Conservation (phyloP, 2,888 invertebrate genomes). For the Stenodera caucasica region DNA sequence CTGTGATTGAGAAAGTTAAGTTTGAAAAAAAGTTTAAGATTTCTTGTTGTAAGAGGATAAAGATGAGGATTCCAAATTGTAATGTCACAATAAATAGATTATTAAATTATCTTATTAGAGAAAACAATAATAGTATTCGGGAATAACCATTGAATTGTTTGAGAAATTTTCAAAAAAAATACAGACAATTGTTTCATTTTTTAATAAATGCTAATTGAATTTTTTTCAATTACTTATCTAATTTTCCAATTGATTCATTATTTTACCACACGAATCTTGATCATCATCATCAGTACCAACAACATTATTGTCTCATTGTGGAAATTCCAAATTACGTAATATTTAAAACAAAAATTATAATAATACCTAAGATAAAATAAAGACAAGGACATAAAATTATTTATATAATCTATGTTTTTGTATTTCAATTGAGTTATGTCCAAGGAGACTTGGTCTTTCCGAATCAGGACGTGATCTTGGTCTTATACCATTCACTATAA, state of each 20-base stretch:
- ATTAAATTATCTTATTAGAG: no score
- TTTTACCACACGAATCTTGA: neutral
- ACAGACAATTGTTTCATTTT: neutral
- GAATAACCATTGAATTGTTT: neutral
- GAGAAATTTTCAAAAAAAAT: neutral
- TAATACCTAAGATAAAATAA: constrained; percentile 1
- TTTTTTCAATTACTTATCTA: neutral
- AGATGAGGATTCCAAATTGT: no score
- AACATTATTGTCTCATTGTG: neutral
- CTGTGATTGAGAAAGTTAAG: no score
- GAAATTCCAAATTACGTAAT: constrained; percentile 8
- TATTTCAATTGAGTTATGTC: neutral
- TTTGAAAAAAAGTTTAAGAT: no score
- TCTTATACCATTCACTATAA: constrained; percentile 2
- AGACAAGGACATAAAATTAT: constrained; percentile 7
- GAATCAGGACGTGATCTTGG: constrained; percentile 17
- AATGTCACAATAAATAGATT: no score
- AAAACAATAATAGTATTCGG: neutral
- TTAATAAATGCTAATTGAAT: neutral
- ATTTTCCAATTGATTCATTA: neutral
- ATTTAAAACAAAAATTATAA: neutral
- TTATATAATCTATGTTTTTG: constrained; percentile 4
- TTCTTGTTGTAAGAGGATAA: no score
- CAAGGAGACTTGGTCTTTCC: constrained; percentile 24
- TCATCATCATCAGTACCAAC: neutral